Evolutionary conservation across 2,113 vertebrate genomes (phyloP).

Genomic region (Cyphomyrus plagiostoma): DNA sequence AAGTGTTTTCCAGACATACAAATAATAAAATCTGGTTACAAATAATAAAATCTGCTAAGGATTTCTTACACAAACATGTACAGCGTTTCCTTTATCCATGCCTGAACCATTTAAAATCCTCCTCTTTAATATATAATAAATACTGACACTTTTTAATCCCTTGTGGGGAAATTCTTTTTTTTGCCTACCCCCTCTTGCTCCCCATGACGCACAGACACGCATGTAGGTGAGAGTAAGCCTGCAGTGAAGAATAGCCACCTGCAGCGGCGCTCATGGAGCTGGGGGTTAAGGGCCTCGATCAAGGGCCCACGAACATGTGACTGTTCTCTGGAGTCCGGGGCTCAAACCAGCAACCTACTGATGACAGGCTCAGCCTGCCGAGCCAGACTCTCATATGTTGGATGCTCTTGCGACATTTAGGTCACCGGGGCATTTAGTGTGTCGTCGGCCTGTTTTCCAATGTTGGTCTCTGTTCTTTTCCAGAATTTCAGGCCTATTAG

Average conservation of each 20-base stretch:
- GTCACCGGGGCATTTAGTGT: too few species aligned
- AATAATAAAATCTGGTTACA: too few species aligned
- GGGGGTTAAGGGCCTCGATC: neutral
- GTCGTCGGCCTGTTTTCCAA: neutral
- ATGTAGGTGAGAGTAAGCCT: neutral
- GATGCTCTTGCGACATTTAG: too few species aligned
- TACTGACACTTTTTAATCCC: neutral
- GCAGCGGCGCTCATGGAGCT: neutral
- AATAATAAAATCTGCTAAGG: neutral
- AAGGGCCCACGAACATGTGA: neutral
- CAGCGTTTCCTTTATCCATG: neutral
- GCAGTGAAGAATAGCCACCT: neutral
- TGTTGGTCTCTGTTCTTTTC: slow-evolving; percentile 18
- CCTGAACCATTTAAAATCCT: neutral
- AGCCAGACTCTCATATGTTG: too few species aligned
- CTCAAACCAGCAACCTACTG: too few species aligned
- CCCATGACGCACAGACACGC: neutral
- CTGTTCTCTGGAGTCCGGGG: neutral
- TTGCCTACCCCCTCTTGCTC: too few species aligned
- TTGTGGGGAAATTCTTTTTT: neutral
- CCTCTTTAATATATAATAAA: neutral
- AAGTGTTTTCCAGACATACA: neutral
- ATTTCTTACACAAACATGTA: neutral
- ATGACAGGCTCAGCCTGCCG: too few species aligned
- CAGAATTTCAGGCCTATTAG: slow-evolving; percentile 76